Evolutionary conservation across 2,113 vertebrate genomes (phyloP).

Genomic region (Cyprinodon brontotheroides): DNA sequence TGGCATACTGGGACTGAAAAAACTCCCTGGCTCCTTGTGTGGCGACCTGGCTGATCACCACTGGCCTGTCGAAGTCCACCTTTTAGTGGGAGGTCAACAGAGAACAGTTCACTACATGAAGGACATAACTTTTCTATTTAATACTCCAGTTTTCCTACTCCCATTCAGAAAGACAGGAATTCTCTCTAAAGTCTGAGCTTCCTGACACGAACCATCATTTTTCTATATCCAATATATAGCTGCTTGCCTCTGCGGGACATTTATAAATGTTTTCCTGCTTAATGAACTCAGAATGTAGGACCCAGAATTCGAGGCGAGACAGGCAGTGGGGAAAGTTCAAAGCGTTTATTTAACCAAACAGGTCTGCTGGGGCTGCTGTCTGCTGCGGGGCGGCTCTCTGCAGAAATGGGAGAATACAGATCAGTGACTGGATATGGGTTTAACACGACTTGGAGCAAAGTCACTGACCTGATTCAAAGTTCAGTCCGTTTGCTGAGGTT

Average conservation of each 20-base stretch:
- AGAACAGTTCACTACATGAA: background rate
- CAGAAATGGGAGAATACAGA: too few species aligned
- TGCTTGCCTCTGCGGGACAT: background rate
- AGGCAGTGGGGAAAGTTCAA: too few species aligned
- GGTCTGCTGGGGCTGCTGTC: too few species aligned
- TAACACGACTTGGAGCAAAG: too few species aligned
- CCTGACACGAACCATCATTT: background rate
- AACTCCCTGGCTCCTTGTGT: conserved; percentile 90
- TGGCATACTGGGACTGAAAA: conserved; percentile 78
- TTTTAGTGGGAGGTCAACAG: conserved; percentile 41
- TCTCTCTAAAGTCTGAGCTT: background rate
- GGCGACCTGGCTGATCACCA: conserved; percentile 89
- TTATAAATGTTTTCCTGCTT: background rate
- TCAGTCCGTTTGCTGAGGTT: too few species aligned
- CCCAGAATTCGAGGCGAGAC: too few species aligned
- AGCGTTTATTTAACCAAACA: too few species aligned
- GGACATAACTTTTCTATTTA: background rate
- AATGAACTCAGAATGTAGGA: too few species aligned
- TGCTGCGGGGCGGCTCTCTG: too few species aligned
- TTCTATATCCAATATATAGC: background rate
- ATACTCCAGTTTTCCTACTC: background rate
- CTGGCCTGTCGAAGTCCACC: conserved; percentile 90
- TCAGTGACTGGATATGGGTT: too few species aligned
- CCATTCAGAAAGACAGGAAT: background rate
- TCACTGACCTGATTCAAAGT: too few species aligned